Percentiles rank a stretch among this genome's conserved stretches.
Evolutionary conservation across 2,113 vertebrate species (phyloP).

Genomic region (Camarhynchus parvulus): DNA sequence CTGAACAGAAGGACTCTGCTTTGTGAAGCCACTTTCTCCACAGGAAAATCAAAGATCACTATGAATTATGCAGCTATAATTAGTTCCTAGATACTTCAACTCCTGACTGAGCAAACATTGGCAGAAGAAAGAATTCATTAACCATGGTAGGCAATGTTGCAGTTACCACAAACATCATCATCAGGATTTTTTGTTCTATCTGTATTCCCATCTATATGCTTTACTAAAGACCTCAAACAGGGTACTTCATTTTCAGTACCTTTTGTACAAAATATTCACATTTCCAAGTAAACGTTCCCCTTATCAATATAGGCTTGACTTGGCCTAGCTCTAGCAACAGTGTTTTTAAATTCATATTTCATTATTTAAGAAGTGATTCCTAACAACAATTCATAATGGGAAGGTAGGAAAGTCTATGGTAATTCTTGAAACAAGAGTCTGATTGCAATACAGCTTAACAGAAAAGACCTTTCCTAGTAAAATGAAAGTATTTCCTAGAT

Average conservation of each 20-base stretch:
- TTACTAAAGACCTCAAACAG: not conserved
- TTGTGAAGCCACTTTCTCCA: not conserved
- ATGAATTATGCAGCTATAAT: not conserved
- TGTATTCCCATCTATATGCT: not conserved
- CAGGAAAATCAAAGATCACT: not conserved
- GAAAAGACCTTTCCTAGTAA: not conserved
- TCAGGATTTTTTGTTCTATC: not conserved
- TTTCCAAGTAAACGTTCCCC: not conserved
- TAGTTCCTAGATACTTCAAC: not conserved
- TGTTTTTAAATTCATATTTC: rapidly evolving
- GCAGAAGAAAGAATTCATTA: not conserved
- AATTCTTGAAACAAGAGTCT: not conserved
- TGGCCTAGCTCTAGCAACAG: not conserved
- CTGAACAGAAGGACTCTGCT: not conserved
- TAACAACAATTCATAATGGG: not conserved
- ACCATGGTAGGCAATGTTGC: not conserved
- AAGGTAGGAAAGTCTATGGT: not conserved
- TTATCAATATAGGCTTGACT: not conserved
- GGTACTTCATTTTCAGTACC: not conserved
- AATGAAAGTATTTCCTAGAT: not conserved
- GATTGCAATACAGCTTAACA: not conserved
- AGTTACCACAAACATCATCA: not conserved
- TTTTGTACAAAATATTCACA: not conserved
- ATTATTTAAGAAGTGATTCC: not conserved
- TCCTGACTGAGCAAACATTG: not conserved